Conservation (phyloP, 2,113 vertebrate genomes). For the Paradisaea rubra region DNA sequence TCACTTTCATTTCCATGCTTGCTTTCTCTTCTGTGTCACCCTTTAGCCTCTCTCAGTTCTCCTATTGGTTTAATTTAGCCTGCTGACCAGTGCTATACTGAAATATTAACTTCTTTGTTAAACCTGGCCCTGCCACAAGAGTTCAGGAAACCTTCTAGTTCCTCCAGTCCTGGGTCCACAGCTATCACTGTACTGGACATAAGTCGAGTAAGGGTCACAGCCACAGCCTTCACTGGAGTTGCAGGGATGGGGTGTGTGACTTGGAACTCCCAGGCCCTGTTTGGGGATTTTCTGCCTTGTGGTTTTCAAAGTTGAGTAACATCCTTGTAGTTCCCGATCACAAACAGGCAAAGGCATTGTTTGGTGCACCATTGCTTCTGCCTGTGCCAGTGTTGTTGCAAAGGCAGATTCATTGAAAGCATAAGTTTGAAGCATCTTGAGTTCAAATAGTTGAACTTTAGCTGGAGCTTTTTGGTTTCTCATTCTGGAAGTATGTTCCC, state of each 20-base stretch:
- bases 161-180: not conserved
- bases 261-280: not conserved
- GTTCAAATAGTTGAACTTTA: not conserved
- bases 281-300: not conserved
- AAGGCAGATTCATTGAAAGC: not conserved
- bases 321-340: fast-evolving
- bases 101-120: not conserved
- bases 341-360: not conserved
- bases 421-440: not conserved
- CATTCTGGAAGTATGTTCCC: not conserved
- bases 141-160: not conserved
- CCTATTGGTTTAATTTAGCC: not conserved
- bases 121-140: not conserved
- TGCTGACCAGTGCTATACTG: not conserved
- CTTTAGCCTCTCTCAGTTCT: not conserved
- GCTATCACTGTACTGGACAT: not conserved
- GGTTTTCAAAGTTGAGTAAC: not conserved
- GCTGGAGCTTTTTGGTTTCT: not conserved
- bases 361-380: not conserved
- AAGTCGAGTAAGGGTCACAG: not conserved
- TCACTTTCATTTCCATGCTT: not conserved
- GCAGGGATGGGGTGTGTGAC: not conserved
- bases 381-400: not conserved
- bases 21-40: not conserved
- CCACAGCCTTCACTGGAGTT: not conserved